phyloP scores from a whole-genome alignment of 1,140 invertebrate species.

The Myzus persicae region DNA sequence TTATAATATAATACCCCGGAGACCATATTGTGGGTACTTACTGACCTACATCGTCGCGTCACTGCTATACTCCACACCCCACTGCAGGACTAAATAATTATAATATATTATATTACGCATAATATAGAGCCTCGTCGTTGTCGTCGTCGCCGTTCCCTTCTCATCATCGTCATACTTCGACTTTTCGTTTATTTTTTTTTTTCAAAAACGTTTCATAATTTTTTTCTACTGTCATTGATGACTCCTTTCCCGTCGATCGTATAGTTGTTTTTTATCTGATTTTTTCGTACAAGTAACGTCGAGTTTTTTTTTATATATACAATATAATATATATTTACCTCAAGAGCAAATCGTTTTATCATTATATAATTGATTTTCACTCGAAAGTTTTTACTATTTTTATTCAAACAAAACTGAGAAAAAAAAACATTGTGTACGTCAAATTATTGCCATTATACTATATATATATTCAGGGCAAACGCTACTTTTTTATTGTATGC shows the following conservation, averaged over 20 bases:
- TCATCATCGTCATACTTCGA: not conserved
- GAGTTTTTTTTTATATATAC: not conserved
- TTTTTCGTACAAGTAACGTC: not conserved
- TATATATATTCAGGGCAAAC: constrained; percentile 34
- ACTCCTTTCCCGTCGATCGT: not conserved
- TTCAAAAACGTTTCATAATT: not conserved
- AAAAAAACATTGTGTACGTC: constrained; percentile 13
- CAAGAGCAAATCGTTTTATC: not conserved
- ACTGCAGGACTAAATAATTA: not conserved
- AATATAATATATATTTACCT: not conserved
- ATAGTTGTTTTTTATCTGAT: not conserved
- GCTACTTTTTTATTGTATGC: constrained; percentile 56
- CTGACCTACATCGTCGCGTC: too few species aligned
- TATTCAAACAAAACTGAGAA: not conserved
- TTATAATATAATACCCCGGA: not conserved
- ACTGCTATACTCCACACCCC: too few species aligned
- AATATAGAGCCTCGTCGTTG: not conserved
- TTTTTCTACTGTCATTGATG: not conserved
- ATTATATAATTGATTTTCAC: not conserved
- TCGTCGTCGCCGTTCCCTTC: too few species aligned
- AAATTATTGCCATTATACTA: constrained; percentile 32
- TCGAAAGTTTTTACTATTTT: constrained; percentile 8
- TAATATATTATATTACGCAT: not conserved
- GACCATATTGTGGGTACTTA: not conserved
- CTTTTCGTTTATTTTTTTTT: not conserved